A percentile compares a stretch with the other conserved stretches of the same genome.
phyloP scores from a whole-genome alignment of 2,888 invertebrate species.

The Alentia gelatinosa region DNA sequence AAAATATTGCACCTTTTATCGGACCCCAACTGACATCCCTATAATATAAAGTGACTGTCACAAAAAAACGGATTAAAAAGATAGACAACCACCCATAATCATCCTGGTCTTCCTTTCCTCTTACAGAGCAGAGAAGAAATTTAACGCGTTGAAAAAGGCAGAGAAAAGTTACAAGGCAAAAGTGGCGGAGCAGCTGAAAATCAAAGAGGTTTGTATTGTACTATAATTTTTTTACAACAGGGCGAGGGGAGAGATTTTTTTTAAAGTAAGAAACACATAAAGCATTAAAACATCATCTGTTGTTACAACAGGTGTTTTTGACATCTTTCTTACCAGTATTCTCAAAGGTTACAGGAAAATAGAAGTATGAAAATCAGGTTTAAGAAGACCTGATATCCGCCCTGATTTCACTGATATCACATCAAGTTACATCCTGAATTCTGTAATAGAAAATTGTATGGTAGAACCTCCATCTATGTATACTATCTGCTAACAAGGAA shows the following conservation, averaged over 20 bases:
- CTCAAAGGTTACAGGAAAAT: not conserved
- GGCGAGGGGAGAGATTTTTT: not conserved
- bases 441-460: no score
- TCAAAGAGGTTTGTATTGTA: not conserved
- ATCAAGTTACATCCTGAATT: no score
- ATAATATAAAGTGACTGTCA: no score
- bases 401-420: no score
- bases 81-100: no score
- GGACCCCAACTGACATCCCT: no score
- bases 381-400: not conserved
- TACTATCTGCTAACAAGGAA: no score
- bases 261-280: not conserved
- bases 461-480: no score
- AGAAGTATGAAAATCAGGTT: not conserved
- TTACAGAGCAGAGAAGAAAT: not conserved
- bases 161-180: not conserved
- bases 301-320: no score
- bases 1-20: no score
- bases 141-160: not conserved
- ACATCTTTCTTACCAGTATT: not conserved
- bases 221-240: not conserved
- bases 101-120: not conserved
- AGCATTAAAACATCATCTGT: no score
- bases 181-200: not conserved
- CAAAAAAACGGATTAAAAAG: no score